phyloP scores from a whole-genome alignment of 1,140 invertebrate species.

The Magallana angulata region DNA sequence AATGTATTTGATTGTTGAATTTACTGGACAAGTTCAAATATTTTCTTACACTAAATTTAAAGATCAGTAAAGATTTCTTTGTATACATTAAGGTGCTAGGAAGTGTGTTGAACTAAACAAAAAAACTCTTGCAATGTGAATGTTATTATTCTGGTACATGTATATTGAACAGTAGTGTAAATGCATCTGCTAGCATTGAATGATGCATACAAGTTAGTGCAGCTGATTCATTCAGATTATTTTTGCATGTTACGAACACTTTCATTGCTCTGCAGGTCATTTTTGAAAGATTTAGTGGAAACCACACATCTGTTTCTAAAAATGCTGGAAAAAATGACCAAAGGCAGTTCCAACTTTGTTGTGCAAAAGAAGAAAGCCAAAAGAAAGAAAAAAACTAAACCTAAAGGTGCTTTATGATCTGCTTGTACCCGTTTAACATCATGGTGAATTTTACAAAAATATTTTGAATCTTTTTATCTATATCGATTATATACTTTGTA shows the following conservation, averaged over 20 bases:
- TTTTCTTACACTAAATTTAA: no score
- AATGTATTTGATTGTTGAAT: conserved; percentile 57
- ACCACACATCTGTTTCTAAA: conserved; percentile 95
- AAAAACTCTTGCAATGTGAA: no score
- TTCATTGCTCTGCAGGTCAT: conserved; percentile 82
- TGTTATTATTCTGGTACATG: no score
- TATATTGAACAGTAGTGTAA: no score
- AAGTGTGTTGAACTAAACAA: no score
- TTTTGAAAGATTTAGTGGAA: conserved; percentile 92
- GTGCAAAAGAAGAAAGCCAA: conserved; percentile 87
- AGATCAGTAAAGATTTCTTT: no score
- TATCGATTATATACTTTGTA: neutral
- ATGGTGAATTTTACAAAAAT: neutral
- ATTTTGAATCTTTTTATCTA: neutral
- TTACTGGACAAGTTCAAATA: no score
- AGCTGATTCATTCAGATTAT: no score
- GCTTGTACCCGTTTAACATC: neutral
- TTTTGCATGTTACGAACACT: neutral
- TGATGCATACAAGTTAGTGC: no score
- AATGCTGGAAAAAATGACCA: conserved; percentile 91
- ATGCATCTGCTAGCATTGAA: no score
- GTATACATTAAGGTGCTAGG: no score
- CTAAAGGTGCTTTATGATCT: neutral
- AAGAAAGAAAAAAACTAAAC: conserved; percentile 80
- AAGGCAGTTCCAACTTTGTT: conserved; percentile 84